Evolutionary conservation across 2,797 vertebrate species (phyloP), one percentile per base, ranked within the genome.

Genomic region (Falco berigora): DNA sequence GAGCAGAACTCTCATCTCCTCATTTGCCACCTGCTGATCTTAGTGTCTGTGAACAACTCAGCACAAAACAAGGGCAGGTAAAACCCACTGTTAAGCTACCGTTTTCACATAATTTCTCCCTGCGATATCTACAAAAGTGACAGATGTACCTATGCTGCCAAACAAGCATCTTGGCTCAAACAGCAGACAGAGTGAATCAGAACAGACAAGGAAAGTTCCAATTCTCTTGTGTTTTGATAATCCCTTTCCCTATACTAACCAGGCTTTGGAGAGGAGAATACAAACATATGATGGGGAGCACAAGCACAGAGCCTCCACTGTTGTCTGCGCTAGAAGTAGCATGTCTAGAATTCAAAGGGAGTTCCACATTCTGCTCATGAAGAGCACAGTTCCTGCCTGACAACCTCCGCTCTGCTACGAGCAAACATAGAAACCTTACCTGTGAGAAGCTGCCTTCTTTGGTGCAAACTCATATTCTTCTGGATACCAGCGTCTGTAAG

Each of bases 401-500:
- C 44, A 46, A 24, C 34, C 30, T 30, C 27, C 21, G 44, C 30
- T 42, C 40, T 42, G 24, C 9, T 24, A 77, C 10, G 18, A 42
- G 27, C 66, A 73, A 49, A 62, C 75, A 38, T 4, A 63, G 32
- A 59, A 50, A 15, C 12, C 97, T 97, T 97, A 99, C 99, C 99
- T 99, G 98, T 99, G 99, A 63, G 98, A 98, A n/a, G 98, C 98
- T 27, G 97, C 98, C 97, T 99, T 99, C 94, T 98, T 98, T 78
- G 99, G 99, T 20, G 98, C 98, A 81, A 97, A 98, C 92, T 98
- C 98, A 14, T 98, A 99, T 16, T 99, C 99, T 52, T 98, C 98
- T 30, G 99, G 98, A 96, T 99, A 99, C 99, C 99, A 99, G 94
- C 99, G 99, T 88, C 99, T 99, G 96, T 4, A 79, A 86, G 91